Evolutionary conservation across 2,797 vertebrate genomes (phyloP), one percentile per base, ranked within the genome.

Genomic region (Bradypus variegatus): DNA sequence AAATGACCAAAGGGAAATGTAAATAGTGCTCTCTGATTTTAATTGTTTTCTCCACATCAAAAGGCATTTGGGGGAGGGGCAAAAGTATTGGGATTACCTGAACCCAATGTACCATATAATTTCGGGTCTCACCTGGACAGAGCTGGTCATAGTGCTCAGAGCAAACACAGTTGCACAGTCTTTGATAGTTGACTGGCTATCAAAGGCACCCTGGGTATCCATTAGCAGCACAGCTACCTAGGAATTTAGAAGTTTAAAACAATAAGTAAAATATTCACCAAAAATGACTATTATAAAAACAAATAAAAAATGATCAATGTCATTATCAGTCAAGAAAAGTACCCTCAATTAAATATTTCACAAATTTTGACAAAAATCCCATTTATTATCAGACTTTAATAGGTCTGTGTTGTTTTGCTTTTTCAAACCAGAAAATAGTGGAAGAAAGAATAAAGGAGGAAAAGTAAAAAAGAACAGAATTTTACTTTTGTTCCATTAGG

Each of bases 151-250:
- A 67, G 99, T 99, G 97, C 99, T 99, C 96, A 99, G 97, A 95
- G 99, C 99, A 89, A 99, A 99, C 95, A 99, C 98, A 0, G 99
- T 99, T 6, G 99, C 99, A 96, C 99, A 99, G 97, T 99, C 99
- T 97, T 99, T 99, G 95, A 99, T 99, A 95, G 99, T 99, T 91
- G 99, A 99, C 97, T 99, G 99, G 97, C 99, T 99, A 97, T 99
- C 99, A 97, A 99, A 99, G 62, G 99, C 99, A 97, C 99, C 99
- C 98, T 99, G 99, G 96, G 99, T 99, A 97, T 99, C 99, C 95
- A 99, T 99, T 23, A 99, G 98, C 92, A 99, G 97, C 55, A 99
- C 99, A 82, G 99, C 99, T 94, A 99, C 98, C 99, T 99, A 95
- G 36, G 77, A 88, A 93, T 91, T 58, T 23, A 94, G 60, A 94